Percentiles rank a stretch among this genome's conserved stretches.
phyloP scores from a whole-genome alignment of 2,113 vertebrate genomes.

The Theropithecus gelada region DNA sequence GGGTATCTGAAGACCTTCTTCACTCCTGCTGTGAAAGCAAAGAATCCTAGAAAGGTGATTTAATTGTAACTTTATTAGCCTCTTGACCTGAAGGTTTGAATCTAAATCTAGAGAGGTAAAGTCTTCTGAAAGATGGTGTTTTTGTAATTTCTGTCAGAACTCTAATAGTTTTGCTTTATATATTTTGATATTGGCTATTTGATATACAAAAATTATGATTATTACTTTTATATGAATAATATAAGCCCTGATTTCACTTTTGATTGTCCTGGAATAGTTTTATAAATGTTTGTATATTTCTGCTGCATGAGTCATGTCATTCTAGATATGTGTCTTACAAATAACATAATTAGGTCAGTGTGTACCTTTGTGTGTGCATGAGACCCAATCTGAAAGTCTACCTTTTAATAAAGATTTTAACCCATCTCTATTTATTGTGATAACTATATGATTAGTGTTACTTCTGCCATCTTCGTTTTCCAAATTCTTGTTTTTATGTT shows the following conservation, averaged over 20 bases:
- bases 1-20: not conserved
- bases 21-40: not conserved
- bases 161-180: slow-evolving; percentile 3
- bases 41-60: not conserved
- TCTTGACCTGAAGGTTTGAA: not conserved
- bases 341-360: not conserved
- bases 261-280: not conserved
- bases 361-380: not conserved
- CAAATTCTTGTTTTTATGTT: slow-evolving; percentile 1
- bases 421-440: not conserved
- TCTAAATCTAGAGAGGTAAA: not conserved
- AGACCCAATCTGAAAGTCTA: not conserved
- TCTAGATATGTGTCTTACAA: not conserved
- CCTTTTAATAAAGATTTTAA: slow-evolving; percentile 27
- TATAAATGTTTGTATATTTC: not conserved
- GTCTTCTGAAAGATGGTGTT: not conserved
- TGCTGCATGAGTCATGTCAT: not conserved
- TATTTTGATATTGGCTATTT: not conserved
- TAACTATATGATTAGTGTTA: not conserved
- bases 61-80: not conserved
- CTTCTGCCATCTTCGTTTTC: not conserved
- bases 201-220: not conserved
- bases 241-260: not conserved
- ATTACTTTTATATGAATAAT: not conserved
- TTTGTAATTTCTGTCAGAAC: not conserved